phyloP scores from a whole-genome alignment of 2,797 vertebrate species.

The Nothura maculosa region DNA sequence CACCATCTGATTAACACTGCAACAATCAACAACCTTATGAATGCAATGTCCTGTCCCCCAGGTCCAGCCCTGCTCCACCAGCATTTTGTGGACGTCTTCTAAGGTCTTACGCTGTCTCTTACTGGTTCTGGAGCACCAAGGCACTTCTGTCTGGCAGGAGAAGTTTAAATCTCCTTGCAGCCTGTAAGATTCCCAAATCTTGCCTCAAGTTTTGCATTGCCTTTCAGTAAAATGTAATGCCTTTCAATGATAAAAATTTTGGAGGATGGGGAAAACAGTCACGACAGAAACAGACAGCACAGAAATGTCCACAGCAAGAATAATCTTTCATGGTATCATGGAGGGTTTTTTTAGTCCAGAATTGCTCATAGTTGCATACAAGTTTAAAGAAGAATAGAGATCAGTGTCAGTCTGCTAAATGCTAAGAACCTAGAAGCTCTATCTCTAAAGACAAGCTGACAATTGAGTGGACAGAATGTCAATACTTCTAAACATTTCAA shows the following conservation, averaged over 20 bases:
- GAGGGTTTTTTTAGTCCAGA: conserved; percentile 49
- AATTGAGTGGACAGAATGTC: conserved; percentile 84
- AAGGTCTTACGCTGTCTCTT: background rate
- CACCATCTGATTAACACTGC: background rate
- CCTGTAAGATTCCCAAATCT: background rate
- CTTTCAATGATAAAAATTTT: background rate
- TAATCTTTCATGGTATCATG: conserved; percentile 37
- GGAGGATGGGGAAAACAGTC: background rate
- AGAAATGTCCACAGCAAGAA: conserved; percentile 22
- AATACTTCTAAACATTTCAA: conserved; percentile 91
- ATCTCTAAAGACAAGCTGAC: conserved; percentile 80
- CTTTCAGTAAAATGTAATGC: conserved; percentile 8
- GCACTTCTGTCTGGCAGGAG: background rate
- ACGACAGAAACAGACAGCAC: background rate
- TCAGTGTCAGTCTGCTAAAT: conserved; percentile 82
- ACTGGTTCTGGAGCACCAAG: accelerated
- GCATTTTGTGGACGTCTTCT: background rate
- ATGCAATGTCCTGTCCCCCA: background rate
- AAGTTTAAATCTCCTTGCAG: background rate
- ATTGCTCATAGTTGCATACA: conserved; percentile 31
- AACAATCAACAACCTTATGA: background rate
- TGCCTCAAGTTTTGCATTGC: background rate
- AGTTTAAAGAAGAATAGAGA: conserved; percentile 77
- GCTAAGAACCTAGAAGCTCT: conserved; percentile 78
- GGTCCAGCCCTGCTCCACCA: background rate